phyloP scores from a whole-genome alignment of 2,888 invertebrate genomes.

The Podabrus alpinus region DNA sequence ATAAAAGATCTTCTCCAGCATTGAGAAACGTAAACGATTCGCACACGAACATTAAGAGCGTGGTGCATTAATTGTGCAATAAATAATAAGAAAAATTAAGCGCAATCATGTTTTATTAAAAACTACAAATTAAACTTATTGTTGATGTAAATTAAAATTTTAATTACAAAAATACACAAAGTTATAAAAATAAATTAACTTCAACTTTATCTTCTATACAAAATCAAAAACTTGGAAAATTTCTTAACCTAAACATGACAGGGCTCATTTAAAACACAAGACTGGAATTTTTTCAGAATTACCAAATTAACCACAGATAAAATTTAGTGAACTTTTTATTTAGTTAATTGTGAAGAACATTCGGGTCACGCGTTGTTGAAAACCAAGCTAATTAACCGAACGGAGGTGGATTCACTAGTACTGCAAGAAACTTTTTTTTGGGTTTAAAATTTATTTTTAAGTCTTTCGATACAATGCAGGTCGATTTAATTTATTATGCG shows the following conservation, averaged over 20 bases:
- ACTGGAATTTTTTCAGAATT: conserved; percentile 21
- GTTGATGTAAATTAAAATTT: conserved; percentile 21
- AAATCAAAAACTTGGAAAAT: conserved; percentile 23
- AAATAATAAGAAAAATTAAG: not conserved
- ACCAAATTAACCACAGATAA: conserved; percentile 34
- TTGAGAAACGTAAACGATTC: not conserved
- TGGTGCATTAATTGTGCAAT: not conserved
- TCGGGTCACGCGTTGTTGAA: conserved; percentile 28
- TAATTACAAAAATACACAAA: conserved; percentile 17
- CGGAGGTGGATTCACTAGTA: conserved; percentile 10
- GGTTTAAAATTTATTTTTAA: not conserved
- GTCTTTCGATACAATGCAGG: not conserved
- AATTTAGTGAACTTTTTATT: conserved; percentile 33
- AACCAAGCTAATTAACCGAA: conserved; percentile 7
- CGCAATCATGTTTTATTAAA: not conserved
- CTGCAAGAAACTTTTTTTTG: not conserved
- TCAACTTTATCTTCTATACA: conserved; percentile 2
- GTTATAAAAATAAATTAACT: conserved; percentile 24
- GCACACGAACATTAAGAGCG: not conserved
- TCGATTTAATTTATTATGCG: not conserved
- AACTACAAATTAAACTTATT: conserved; percentile 12
- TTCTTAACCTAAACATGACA: conserved; percentile 15
- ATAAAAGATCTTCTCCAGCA: not conserved
- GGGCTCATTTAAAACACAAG: conserved; percentile 28
- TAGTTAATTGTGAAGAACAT: conserved; percentile 35